Conservation (phyloP, 2,888 invertebrate genomes). For the Drosophila nr. medialis region DNA sequence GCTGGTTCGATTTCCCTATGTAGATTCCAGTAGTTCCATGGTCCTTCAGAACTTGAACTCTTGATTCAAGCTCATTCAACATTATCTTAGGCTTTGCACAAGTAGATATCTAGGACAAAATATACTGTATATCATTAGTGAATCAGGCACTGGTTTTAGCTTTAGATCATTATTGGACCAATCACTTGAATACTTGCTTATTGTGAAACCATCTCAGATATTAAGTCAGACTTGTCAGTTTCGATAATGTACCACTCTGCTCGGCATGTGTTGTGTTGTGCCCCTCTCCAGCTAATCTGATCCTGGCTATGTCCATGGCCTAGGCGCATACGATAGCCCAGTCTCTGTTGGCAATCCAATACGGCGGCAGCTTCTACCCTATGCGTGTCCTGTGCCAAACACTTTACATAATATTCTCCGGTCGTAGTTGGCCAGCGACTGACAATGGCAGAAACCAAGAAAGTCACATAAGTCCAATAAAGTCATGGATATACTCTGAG, state of each 20-base stretch:
- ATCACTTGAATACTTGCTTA: neutral
- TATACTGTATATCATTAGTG: neutral
- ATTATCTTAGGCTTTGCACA: neutral
- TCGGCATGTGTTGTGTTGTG: neutral
- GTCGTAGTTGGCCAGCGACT: conserved; percentile 19
- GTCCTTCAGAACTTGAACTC: neutral
- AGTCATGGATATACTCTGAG: conserved; percentile 23
- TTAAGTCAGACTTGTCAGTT: neutral
- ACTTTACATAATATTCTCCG: conserved; percentile 54
- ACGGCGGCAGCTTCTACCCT: conserved; percentile 23
- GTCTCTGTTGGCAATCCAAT: conserved; percentile 22
- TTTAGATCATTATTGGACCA: neutral
- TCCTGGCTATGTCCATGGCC: neutral
- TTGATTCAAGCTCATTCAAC: neutral
- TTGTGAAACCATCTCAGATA: neutral
- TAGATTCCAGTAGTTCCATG: neutral
- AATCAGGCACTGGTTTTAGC: neutral
- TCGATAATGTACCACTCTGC: neutral
- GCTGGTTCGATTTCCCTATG: neutral
- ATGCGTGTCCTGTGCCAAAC: conserved; percentile 34
- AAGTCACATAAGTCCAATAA: conserved; percentile 41
- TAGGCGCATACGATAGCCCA: neutral
- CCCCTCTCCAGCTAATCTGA: neutral
- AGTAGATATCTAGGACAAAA: neutral
- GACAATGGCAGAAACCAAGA: conserved; percentile 22